Evolutionary conservation across 1,140 invertebrate genomes (phyloP).

Genomic region (Drosophila dunni): DNA sequence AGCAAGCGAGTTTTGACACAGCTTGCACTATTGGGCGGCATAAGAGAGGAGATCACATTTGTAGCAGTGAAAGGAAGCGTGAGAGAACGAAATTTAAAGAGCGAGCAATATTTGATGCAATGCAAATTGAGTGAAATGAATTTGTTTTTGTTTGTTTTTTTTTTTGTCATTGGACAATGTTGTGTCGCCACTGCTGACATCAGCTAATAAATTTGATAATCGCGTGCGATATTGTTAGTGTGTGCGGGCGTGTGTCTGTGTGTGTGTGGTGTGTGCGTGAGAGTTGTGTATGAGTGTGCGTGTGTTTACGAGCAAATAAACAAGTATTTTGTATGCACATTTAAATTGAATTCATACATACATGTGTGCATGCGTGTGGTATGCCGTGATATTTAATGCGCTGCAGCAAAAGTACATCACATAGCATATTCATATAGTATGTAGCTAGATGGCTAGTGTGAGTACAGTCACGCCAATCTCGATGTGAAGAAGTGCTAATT

Average conservation of each 20-base stretch:
- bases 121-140: constrained; percentile 42
- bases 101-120: constrained; percentile 7
- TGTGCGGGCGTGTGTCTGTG: neutral
- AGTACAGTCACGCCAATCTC: constrained; percentile 22
- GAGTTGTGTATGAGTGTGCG: neutral
- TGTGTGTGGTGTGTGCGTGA: neutral
- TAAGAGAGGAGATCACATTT: neutral
- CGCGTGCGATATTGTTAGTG: constrained; percentile 50
- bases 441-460: neutral
- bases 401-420: constrained; percentile 6
- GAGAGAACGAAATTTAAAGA: neutral
- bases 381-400: constrained; percentile 10
- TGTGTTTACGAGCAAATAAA: constrained; percentile 12
- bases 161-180: constrained; percentile 19
- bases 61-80: neutral
- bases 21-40: neutral
- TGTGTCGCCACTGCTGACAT: constrained; percentile 57
- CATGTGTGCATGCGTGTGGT: no score
- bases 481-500: constrained; percentile 14
- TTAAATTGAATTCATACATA: constrained; percentile 4
- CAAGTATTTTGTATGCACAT: constrained; percentile 34
- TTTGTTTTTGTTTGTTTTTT: constrained; percentile 15
- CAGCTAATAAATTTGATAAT: constrained; percentile 78
- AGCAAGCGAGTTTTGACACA: no score
- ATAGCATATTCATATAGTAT: constrained; percentile 24